phyloP scores from a whole-genome alignment of 2,113 vertebrate genomes.

The Caretta caretta region DNA sequence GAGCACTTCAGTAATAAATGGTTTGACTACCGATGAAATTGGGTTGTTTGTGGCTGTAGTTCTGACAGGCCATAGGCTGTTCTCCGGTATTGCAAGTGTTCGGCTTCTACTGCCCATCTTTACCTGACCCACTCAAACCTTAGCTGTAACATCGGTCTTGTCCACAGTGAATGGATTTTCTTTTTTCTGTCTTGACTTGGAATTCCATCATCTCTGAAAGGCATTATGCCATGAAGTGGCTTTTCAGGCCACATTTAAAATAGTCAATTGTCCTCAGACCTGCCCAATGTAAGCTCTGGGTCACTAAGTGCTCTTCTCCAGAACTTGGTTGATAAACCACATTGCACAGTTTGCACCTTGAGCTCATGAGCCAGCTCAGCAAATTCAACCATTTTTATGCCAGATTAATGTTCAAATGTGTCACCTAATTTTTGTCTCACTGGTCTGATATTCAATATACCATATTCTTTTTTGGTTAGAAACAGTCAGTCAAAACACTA shows the following conservation, averaged over 20 bases:
- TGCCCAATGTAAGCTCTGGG: background rate
- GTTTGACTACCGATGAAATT: background rate
- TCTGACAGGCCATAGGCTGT: background rate
- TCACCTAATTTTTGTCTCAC: background rate
- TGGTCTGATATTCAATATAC: background rate
- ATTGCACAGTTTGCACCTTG: background rate
- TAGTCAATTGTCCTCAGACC: background rate
- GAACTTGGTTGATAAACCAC: background rate
- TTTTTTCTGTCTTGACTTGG: constrained; percentile 25
- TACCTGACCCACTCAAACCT: background rate
- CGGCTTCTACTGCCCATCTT: background rate
- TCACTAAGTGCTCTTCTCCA: background rate
- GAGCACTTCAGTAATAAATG: background rate
- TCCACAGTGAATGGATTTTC: background rate
- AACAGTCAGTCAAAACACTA: background rate
- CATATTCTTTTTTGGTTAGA: background rate
- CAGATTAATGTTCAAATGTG: background rate
- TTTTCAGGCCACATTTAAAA: constrained; percentile 29
- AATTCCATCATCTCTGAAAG: background rate
- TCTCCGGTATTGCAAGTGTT: background rate
- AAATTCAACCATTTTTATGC: background rate
- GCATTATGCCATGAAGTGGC: background rate
- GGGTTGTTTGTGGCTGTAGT: background rate
- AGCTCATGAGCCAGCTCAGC: background rate
- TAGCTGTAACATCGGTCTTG: background rate